A percentile compares a stretch with the other conserved stretches of the same genome.
Evolutionary conservation across 2,888 invertebrate genomes (phyloP).

Genomic region (Coleophora flavipennella): DNA sequence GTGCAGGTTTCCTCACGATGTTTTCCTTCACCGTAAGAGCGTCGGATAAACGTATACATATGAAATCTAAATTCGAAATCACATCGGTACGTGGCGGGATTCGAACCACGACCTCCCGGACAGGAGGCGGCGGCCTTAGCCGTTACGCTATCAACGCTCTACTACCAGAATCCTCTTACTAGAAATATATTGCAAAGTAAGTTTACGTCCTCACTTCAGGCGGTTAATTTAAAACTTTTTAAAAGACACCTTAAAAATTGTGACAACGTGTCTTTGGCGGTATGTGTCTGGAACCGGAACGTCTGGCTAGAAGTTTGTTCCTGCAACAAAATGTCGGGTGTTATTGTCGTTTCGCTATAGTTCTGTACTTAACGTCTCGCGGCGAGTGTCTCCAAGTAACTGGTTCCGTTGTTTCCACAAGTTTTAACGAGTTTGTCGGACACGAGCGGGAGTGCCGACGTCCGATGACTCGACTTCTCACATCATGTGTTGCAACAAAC

Average conservation of each 20-base stretch:
- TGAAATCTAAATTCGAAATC: too few relatives aligned
- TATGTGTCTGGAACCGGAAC: constrained; percentile 10
- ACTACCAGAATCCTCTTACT: too few relatives aligned
- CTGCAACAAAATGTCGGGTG: constrained; percentile 47
- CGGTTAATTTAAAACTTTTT: too few relatives aligned
- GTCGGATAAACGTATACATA: too few relatives aligned
- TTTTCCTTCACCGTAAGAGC: too few relatives aligned
- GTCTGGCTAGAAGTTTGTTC: constrained; percentile 30
- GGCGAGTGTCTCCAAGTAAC: constrained; percentile 61
- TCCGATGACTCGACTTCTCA: constrained; percentile 28
- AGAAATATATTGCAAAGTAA: too few relatives aligned
- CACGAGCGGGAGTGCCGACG: constrained; percentile 41
- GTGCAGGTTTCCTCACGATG: too few relatives aligned
- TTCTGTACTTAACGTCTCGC: constrained; percentile 63
- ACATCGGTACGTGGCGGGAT: too few relatives aligned
- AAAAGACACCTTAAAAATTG: constrained; percentile 18
- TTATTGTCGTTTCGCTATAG: constrained; percentile 61
- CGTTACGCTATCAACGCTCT: too few relatives aligned
- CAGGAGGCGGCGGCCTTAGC: too few relatives aligned
- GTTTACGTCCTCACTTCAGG: too few relatives aligned
- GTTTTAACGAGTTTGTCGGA: constrained; percentile 72
- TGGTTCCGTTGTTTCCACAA: constrained; percentile 62
- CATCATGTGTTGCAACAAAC: constrained; percentile 35
- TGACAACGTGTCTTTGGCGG: constrained; percentile 11
- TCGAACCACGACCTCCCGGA: too few relatives aligned